Base-by-base conservation (phyloP, 2,888 invertebrate genomes). In the Seira ritae region DNA sequence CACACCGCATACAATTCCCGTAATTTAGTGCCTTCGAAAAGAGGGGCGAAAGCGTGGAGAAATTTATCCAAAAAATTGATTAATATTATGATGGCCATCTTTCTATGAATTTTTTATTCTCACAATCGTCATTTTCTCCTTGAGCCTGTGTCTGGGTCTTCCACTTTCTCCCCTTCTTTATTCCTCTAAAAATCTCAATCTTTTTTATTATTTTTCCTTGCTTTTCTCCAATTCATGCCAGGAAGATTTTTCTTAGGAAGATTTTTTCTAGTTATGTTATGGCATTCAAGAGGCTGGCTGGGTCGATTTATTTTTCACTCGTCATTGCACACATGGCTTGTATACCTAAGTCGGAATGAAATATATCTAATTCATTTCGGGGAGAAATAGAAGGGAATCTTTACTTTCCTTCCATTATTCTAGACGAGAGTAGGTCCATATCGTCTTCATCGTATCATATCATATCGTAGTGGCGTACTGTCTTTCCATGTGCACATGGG, bases 1-100 rank as follows among this genome's bases (percentile, higher is more conserved):
- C 3, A 60, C 60, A 60, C 12, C 60, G 12, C 60, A 60, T 60
- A n/a, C n/a, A n/a, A n/a, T n/a, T 17, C 15, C 60, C 60, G n/a
- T 17, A 60, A 60, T 60, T 60, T 60, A 60, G 17, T n/a, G 60
- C 17, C 4, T 6, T 60, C 6, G 46, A 75, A 65, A 65, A 71
- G 74, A 75, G 46, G 37, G 62, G 46, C 31, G n/a, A 46, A 62
- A 73, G 37, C 46, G 60, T 4, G 12, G 50, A 67, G 66, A 60
- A 73, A 74, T 78, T 82, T 78, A 84, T 84, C 84, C 84, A 75
- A 78, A 74, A 60, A 60, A 60, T 78, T 84, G 84, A 84, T 84
- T 84, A 84, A 84, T 84, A 84, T 84, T 84, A n/a, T 84, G 84
- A 84, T 84, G 62, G 84, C 74, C 74, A 77, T 69, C 79, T 74